These are phyloP conservation scores for Drosophila miranda DNA, from an alignment of 1,140 invertebrate species.

Conservation along the genomic window DNA sequence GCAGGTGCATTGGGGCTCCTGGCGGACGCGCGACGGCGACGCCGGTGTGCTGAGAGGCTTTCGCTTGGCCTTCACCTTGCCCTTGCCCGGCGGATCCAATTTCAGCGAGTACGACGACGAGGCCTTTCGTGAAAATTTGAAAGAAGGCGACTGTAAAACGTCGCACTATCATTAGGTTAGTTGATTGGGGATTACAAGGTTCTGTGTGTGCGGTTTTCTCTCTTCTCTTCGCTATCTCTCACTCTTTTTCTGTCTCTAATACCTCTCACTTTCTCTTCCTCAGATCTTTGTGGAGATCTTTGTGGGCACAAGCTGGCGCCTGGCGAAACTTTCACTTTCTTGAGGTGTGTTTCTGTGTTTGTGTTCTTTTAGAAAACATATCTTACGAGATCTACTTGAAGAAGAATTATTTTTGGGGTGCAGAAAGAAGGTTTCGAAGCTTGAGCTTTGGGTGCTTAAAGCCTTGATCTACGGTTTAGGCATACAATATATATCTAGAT, in stretches of 20 bases:
- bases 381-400: conserved; percentile 34
- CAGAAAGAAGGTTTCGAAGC: conserved; percentile 39
- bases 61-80: conserved; percentile 91
- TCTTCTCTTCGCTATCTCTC: conserved; percentile 44
- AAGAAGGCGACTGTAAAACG: conserved; percentile 95
- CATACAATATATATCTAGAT: conserved; percentile 26
- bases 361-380: conserved; percentile 29
- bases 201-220: conserved; percentile 82
- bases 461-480: conserved; percentile 28
- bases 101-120: conserved; percentile 97
- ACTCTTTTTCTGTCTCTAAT: conserved; percentile 19
- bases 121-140: conserved; percentile 98
- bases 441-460: conserved; percentile 43
- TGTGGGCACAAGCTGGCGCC: conserved; percentile 3
- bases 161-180: conserved; percentile 85
- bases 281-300: conserved; percentile 8
- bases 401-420: conserved; percentile 15
- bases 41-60: conserved; percentile 97
- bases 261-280: conserved; percentile 1
- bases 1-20: conserved; percentile 96
- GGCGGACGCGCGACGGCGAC: conserved; percentile 91
- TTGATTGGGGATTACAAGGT: conserved; percentile 83
- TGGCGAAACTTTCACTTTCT: no score
- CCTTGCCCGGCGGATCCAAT: conserved; percentile 93
- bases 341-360: conserved; percentile 18